Conservation (phyloP, 2,888 invertebrate species). For the Parnassius smintheus region DNA sequence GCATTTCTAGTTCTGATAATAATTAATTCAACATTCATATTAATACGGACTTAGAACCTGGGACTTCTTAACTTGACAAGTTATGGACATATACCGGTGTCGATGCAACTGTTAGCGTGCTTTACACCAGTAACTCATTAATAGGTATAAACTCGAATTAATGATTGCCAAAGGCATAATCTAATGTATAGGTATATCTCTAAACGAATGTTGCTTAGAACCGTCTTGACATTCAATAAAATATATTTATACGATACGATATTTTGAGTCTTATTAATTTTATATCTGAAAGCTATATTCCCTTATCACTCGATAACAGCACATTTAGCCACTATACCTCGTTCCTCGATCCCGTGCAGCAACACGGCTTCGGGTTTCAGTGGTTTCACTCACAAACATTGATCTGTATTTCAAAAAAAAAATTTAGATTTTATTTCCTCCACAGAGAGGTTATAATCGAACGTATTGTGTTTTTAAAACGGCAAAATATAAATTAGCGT, state of each 20-base stretch:
- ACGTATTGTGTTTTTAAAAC: conserved; percentile 3
- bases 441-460: conserved; percentile 31
- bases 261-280: conserved; percentile 7
- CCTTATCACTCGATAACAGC: background rate
- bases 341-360: conserved; percentile 34
- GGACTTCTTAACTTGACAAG: conserved; percentile 11
- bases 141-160: conserved; percentile 23
- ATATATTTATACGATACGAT: too few relatives aligned
- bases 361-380: conserved; percentile 56
- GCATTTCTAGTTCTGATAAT: background rate
- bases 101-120: conserved; percentile 20
- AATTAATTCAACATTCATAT: conserved; percentile 22
- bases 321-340: conserved; percentile 22
- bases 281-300: conserved; percentile 6
- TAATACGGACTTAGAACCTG: conserved; percentile 19
- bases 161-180: conserved; percentile 20
- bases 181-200: conserved; percentile 11
- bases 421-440: conserved; percentile 10
- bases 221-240: conserved; percentile 3
- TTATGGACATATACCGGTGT: conserved; percentile 10
- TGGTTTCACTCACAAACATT: conserved; percentile 45
- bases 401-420: conserved; percentile 25
- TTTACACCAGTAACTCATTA: conserved; percentile 24
- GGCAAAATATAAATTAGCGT: conserved; percentile 33
- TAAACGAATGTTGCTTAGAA: conserved; percentile 19